These are phyloP conservation scores for Choristoneura fumiferana DNA, from an alignment of 1,140 invertebrate genomes.

Conservation along the genomic window DNA sequence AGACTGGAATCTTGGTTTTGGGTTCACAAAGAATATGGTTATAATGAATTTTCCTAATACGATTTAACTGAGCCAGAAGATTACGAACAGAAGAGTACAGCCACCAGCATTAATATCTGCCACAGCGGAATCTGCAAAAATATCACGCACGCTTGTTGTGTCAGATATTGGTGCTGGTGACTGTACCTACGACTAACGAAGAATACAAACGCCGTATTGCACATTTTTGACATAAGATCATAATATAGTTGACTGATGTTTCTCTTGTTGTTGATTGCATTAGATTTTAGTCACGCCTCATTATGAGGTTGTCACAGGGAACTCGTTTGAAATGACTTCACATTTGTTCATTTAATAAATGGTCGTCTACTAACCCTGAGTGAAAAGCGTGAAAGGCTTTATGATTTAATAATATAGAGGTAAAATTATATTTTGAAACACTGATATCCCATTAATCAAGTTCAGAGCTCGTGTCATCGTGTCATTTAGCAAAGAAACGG, in stretches of 20 bases:
- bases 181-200: no score
- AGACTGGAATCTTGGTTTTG: background rate
- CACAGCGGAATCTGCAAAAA: no score
- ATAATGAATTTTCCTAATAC: background rate
- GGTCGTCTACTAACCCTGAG: background rate
- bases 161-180: no score
- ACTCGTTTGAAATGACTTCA: no score
- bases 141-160: no score
- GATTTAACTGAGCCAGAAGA: background rate
- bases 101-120: no score
- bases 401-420: conserved; percentile 4
- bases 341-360: background rate
- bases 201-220: no score
- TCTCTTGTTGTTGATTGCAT: background rate
- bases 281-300: no score
- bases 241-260: no score
- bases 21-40: background rate
- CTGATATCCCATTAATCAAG: conserved; percentile 58
- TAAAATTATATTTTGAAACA: background rate
- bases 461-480: conserved; percentile 57
- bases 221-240: no score
- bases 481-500: conserved; percentile 35
- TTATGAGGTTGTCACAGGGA: background rate
- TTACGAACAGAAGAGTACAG: no score
- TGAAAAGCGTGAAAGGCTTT: conserved; percentile 9